A percentile compares a stretch with the other conserved stretches of the same genome.
Conservation (phyloP, 2,797 vertebrate species). For the Aulostomus chinensis region DNA sequence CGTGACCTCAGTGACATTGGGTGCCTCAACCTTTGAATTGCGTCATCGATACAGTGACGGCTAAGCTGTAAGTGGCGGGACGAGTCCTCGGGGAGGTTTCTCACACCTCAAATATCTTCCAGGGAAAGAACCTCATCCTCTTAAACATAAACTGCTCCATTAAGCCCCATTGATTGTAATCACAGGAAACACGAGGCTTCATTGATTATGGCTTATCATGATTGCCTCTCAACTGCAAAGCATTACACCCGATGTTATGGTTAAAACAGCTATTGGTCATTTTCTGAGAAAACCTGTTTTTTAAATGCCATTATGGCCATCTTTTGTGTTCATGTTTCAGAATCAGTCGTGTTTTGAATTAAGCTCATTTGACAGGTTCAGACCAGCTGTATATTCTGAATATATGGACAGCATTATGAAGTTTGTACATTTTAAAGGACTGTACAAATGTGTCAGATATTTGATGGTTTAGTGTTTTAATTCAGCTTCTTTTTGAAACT, state of each 20-base stretch:
- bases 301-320: too few relatives aligned
- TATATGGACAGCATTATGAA: too few relatives aligned
- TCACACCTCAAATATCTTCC: slow-evolving; percentile 10
- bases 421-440: too few relatives aligned
- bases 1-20: slow-evolving; percentile 9
- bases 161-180: slow-evolving; percentile 28
- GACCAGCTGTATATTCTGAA: too few relatives aligned
- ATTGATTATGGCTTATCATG: slow-evolving; percentile 15
- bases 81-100: slow-evolving; percentile 7
- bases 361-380: too few relatives aligned
- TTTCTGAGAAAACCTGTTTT: slow-evolving; percentile 1
- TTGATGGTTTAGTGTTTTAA: too few relatives aligned
- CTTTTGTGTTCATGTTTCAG: too few relatives aligned
- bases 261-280: slow-evolving; percentile 3
- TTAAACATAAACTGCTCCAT: slow-evolving; percentile 13
- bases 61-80: not conserved
- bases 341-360: too few relatives aligned
- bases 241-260: not conserved
- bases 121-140: slow-evolving; percentile 21
- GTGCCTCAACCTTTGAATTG: slow-evolving; percentile 24
- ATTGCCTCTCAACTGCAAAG: not conserved
- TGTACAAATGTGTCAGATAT: too few relatives aligned
- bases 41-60: not conserved
- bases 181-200: slow-evolving; percentile 8
- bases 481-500: too few relatives aligned